These are phyloP conservation scores for Rhegmatorhina hoffmannsi DNA, from an alignment of 2,113 vertebrate species.

Conservation along the genomic window DNA sequence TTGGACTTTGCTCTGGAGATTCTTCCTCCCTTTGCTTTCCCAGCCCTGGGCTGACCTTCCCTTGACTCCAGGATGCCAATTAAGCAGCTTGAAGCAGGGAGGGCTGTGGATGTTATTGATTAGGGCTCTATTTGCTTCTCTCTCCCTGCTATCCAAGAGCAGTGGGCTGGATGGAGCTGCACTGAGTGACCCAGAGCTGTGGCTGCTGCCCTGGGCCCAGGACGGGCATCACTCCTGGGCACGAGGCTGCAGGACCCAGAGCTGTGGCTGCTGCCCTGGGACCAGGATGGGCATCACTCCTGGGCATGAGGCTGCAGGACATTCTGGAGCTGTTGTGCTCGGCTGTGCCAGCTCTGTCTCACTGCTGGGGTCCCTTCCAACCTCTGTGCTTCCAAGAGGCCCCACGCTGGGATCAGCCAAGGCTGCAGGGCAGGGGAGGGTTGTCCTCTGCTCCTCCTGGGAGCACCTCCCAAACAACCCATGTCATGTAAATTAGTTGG, in stretches of 20 bases:
- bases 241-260: neutral
- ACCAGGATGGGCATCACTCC: neutral
- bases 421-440: neutral
- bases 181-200: neutral
- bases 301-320: neutral
- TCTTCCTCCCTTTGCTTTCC: neutral
- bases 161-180: constrained; percentile 20
- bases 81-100: constrained; percentile 7
- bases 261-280: neutral
- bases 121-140: constrained; percentile 55
- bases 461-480: neutral
- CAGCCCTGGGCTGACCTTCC: constrained; percentile 24
- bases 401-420: neutral
- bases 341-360: neutral
- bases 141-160: neutral
- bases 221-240: neutral
- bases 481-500: accelerated
- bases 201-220: neutral
- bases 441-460: neutral
- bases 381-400: neutral
- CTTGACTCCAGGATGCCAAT: constrained; percentile 31
- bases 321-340: neutral
- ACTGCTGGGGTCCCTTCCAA: neutral
- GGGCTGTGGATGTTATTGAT: constrained; percentile 52
- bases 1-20: neutral